Evolutionary conservation across 2,888 invertebrate species (phyloP).

Genomic region (Chaitophorus viminalis): DNA sequence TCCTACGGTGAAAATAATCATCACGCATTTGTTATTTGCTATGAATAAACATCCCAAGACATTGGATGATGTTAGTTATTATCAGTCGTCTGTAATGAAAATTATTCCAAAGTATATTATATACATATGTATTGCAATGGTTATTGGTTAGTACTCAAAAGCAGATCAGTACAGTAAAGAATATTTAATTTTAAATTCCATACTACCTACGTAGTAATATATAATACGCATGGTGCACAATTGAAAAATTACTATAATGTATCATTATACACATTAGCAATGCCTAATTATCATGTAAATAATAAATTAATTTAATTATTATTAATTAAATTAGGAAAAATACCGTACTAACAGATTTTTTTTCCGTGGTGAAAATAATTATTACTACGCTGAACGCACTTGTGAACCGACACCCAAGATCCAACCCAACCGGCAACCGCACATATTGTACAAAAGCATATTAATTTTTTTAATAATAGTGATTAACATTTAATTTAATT

Average conservation of each 20-base stretch:
- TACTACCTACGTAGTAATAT: too few relatives aligned
- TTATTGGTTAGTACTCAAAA: constrained; percentile 31
- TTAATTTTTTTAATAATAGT: too few relatives aligned
- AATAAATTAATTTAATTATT: neutral
- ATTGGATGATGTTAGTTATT: constrained; percentile 26
- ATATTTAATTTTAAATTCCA: neutral
- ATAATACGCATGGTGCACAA: too few relatives aligned
- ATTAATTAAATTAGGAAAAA: neutral
- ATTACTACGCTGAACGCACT: neutral
- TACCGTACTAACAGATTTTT: neutral
- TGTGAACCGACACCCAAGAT: neutral
- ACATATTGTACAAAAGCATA: too few relatives aligned
- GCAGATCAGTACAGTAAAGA: neutral
- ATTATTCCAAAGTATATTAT: constrained; percentile 18
- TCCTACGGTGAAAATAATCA: too few relatives aligned
- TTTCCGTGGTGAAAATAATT: neutral
- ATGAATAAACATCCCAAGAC: too few relatives aligned
- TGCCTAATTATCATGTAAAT: neutral
- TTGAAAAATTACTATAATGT: neutral
- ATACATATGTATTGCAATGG: constrained; percentile 39
- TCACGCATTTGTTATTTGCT: too few relatives aligned
- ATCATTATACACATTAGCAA: neutral
- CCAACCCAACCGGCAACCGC: too few relatives aligned
- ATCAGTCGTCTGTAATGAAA: constrained; percentile 6
- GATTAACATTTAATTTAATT: too few relatives aligned